These are phyloP conservation scores for Thysanoteuthis rhombus DNA, from an alignment of 2,888 invertebrate species.

Conservation along the genomic window DNA sequence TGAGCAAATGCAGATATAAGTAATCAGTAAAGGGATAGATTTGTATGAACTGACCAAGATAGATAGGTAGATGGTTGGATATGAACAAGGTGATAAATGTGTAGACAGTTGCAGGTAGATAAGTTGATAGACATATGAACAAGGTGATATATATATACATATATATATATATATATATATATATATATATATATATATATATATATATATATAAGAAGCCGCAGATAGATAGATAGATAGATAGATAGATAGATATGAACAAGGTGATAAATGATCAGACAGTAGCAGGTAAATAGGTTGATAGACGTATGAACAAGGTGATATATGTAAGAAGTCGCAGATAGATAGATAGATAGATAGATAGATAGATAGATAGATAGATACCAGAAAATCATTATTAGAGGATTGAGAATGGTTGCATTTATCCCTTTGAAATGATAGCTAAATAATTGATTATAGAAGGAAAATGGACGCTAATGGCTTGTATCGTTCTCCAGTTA, in stretches of 20 bases:
- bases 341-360: no score
- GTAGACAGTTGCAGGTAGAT: background rate
- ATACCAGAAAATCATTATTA: background rate
- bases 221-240: no score
- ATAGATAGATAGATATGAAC: no score
- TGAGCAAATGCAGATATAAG: no score
- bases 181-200: background rate
- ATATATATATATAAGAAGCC: no score
- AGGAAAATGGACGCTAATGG: background rate
- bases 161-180: background rate
- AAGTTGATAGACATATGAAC: background rate
- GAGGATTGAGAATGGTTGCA: background rate
- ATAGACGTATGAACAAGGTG: background rate
- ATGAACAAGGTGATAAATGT: fast-evolving
- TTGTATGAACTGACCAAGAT: no score
- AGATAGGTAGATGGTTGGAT: background rate
- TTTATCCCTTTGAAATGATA: background rate
- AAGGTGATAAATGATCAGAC: fast-evolving
- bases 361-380: no score
- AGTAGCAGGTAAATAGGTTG: background rate
- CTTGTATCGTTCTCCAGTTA: background rate
- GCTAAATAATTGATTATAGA: background rate
- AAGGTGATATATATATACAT: background rate
- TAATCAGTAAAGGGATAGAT: no score
- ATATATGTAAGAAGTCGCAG: background rate